Conservation (phyloP, 2,888 invertebrate species). For the Euspilapteryx auroguttella region DNA sequence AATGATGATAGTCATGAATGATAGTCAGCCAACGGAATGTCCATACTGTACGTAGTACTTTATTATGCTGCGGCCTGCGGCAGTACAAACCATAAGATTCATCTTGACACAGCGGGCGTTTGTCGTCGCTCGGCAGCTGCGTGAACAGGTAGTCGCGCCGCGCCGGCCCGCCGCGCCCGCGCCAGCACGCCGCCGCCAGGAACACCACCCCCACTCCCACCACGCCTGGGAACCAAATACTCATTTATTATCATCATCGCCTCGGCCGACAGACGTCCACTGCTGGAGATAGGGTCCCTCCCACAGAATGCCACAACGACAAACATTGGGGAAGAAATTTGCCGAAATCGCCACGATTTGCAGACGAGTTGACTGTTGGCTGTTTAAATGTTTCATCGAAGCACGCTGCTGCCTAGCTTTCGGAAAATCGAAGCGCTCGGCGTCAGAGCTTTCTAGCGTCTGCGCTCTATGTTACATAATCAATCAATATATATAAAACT, state of each 20-base stretch:
- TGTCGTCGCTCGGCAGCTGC: slow-evolving; percentile 58
- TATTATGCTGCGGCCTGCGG: too few species aligned
- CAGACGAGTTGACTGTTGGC: neutral
- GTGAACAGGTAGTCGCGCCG: slow-evolving; percentile 61
- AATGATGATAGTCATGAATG: too few species aligned
- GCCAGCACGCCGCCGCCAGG: slow-evolving; percentile 61
- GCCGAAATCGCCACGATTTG: neutral
- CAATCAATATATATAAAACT: too few species aligned
- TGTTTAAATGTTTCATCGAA: too few species aligned
- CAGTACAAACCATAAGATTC: slow-evolving; percentile 17
- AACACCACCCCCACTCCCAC: slow-evolving; percentile 56
- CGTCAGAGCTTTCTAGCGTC: too few species aligned
- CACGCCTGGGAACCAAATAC: slow-evolving; percentile 54
- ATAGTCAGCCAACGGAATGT: too few species aligned
- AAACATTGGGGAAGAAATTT: slow-evolving; percentile 4
- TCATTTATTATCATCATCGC: too few species aligned
- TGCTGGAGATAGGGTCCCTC: neutral
- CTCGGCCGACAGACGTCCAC: neutral
- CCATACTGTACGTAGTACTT: too few species aligned
- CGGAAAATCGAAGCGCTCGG: too few species aligned
- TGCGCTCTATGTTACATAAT: too few species aligned
- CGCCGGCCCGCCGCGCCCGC: slow-evolving; percentile 42
- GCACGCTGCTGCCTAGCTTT: too few species aligned
- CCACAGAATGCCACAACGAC: too few species aligned
- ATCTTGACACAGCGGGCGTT: slow-evolving; percentile 29